Conservation (phyloP, 2,888 invertebrate species). For the Phyllotreta striolata region DNA sequence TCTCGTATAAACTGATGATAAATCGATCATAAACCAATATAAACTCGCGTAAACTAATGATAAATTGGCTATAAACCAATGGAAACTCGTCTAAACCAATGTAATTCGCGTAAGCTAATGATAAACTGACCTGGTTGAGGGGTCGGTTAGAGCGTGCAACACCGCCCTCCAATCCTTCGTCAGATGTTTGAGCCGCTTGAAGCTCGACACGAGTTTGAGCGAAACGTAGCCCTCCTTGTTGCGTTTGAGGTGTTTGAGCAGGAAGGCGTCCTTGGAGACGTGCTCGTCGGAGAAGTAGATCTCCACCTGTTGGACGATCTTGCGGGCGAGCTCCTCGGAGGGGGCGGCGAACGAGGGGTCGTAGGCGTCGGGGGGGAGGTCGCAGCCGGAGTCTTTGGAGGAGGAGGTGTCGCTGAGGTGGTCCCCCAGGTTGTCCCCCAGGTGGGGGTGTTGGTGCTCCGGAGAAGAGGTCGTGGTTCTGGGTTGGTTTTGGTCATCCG, state of each 20-base stretch:
- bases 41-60: too few relatives aligned
- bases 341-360: conserved; percentile 74
- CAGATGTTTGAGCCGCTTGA: conserved; percentile 92
- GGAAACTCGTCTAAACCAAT: too few relatives aligned
- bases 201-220: conserved; percentile 92
- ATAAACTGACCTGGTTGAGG: too few relatives aligned
- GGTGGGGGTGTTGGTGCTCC: conserved; percentile 51
- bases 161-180: conserved; percentile 95
- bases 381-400: conserved; percentile 74
- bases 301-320: conserved; percentile 89
- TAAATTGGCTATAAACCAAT: too few relatives aligned
- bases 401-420: conserved; percentile 71
- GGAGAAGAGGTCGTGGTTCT: too few relatives aligned
- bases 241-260: conserved; percentile 91
- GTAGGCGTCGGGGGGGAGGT: conserved; percentile 65
- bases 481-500: too few relatives aligned
- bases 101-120: too few relatives aligned
- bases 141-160: conserved; percentile 84
- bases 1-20: too few relatives aligned
- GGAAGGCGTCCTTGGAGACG: conserved; percentile 93
- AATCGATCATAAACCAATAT: too few relatives aligned
- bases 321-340: conserved; percentile 77
- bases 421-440: conserved; percentile 73
- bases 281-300: conserved; percentile 96
- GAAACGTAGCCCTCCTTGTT: conserved; percentile 97